A percentile compares a stretch with the other conserved stretches of the same genome.
phyloP scores from a whole-genome alignment of 2,888 invertebrate genomes.

The Caprella mutica region DNA sequence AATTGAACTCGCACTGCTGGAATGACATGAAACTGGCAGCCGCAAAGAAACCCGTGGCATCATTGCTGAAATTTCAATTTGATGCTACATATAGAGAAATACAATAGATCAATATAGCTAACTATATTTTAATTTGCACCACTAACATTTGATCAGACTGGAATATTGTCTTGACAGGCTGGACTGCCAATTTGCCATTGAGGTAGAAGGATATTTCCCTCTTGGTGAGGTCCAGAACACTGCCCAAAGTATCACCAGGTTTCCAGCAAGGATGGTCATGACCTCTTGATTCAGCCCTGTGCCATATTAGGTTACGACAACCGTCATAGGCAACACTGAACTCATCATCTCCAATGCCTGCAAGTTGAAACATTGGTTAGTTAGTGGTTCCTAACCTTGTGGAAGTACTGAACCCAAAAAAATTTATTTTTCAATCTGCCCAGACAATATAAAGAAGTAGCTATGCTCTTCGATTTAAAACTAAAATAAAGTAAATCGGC shows the following conservation, averaged over 20 bases:
- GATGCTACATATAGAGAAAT: not conserved
- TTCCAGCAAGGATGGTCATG: conserved; percentile 54
- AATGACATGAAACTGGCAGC: conserved; percentile 95
- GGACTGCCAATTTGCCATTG: conserved; percentile 60
- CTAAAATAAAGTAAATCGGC: no score
- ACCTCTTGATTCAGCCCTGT: conserved; percentile 62
- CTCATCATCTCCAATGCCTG: conserved; percentile 86
- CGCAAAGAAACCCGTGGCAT: conserved; percentile 76
- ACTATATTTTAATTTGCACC: conserved; percentile 8
- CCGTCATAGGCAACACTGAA: conserved; percentile 86
- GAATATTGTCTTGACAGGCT: conserved; percentile 61
- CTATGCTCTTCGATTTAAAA: no score
- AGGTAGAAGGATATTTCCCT: conserved; percentile 67
- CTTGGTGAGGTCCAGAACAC: conserved; percentile 63
- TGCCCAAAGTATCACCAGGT: conserved; percentile 74
- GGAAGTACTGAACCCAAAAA: no score
- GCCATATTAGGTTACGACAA: conserved; percentile 68
- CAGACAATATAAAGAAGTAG: no score
- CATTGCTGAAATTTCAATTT: not conserved
- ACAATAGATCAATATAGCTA: not conserved
- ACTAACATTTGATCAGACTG: conserved; percentile 52
- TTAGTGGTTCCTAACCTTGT: no score
- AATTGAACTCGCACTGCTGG: conserved; percentile 88
- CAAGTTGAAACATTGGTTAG: no score
- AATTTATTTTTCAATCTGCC: no score